A percentile compares a stretch with the other conserved stretches of the same genome.
Evolutionary conservation across 2,888 invertebrate species (phyloP).

Genomic region (Marronus borbonicus): DNA sequence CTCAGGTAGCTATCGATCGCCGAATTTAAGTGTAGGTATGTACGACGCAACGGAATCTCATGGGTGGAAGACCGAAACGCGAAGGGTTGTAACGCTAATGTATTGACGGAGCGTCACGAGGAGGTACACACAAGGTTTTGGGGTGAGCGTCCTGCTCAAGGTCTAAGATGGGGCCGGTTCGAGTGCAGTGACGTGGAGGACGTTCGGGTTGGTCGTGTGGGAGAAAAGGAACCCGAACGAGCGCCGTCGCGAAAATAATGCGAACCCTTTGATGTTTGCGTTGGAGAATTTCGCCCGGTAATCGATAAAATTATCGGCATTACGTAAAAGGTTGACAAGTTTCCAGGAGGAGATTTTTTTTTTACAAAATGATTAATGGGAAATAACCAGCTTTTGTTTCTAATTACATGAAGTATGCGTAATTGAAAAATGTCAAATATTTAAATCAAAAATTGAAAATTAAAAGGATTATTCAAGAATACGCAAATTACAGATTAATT

Average conservation of each 20-base stretch:
- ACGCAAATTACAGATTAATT: too few species aligned
- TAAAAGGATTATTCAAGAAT: too few species aligned
- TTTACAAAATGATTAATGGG: too few species aligned
- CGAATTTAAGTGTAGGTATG: background rate
- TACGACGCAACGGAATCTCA: background rate
- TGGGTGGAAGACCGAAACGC: background rate
- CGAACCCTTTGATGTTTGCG: constrained; percentile 18
- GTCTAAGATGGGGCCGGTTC: constrained; percentile 55
- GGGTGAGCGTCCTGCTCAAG: constrained; percentile 65
- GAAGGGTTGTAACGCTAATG: constrained; percentile 18
- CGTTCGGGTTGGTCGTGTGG: constrained; percentile 34
- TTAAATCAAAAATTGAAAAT: too few species aligned
- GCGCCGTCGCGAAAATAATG: constrained; percentile 27
- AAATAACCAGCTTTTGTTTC: background rate
- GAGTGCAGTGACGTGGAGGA: constrained; percentile 36
- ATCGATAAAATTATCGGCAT: constrained; percentile 21
- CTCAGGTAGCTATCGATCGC: background rate
- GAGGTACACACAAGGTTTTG: constrained; percentile 48
- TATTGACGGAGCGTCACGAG: constrained; percentile 30
- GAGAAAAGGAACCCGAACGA: constrained; percentile 11
- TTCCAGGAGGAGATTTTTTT: too few species aligned
- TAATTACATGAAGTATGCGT: too few species aligned
- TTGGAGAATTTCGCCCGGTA: constrained; percentile 23
- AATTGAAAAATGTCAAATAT: too few species aligned
- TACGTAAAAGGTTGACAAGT: background rate